Evolutionary conservation across 2,113 vertebrate genomes (phyloP).

Genomic region (Myocastor coypus): DNA sequence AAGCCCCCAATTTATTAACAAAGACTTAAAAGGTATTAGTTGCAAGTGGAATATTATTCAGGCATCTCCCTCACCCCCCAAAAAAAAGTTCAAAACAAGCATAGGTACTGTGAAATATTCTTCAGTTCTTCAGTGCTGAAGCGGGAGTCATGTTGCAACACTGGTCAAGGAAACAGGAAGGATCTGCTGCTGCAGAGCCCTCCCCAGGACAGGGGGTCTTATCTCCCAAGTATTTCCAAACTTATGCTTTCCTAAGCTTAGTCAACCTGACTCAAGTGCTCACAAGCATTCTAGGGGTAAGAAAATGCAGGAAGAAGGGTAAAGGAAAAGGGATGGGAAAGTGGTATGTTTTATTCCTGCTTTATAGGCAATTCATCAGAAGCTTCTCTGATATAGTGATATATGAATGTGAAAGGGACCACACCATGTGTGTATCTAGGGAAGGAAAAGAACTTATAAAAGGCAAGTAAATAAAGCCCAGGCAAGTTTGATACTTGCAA

Average conservation of each 20-base stretch:
- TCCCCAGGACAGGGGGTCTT: not conserved
- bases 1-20: not conserved
- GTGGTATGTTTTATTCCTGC: not conserved
- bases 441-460: not conserved
- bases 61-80: not conserved
- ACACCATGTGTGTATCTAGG: not conserved
- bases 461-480: not conserved
- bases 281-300: not conserved
- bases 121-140: not conserved
- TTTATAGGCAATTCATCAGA: not conserved
- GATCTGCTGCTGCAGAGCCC: constrained; percentile 8
- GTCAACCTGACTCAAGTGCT: not conserved
- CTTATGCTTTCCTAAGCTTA: not conserved
- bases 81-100: constrained; percentile 15
- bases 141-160: not conserved
- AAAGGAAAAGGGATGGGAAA: not conserved
- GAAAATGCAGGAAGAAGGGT: not conserved
- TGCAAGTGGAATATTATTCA: constrained; percentile 42
- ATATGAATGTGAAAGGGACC: not conserved
- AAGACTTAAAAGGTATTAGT: not conserved
- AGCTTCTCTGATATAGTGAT: not conserved
- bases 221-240: not conserved
- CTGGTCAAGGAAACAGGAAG: not conserved
- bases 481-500: not conserved
- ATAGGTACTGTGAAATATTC: not conserved